Evolutionary conservation across 2,113 vertebrate genomes (phyloP).

Genomic region (Vombatus ursinus): DNA sequence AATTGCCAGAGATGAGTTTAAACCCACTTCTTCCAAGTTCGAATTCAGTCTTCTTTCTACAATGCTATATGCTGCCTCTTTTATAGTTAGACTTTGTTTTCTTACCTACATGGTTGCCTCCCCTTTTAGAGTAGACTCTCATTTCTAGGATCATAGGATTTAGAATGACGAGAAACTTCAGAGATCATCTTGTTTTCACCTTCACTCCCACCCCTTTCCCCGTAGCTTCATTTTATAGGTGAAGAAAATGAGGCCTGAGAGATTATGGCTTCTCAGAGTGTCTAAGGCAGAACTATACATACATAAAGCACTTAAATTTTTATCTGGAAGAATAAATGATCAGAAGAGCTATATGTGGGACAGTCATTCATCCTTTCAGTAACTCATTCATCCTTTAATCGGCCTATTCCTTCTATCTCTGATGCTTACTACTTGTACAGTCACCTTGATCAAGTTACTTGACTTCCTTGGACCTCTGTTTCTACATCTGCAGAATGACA

Average conservation of each 20-base stretch:
- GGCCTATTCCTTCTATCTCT: background rate
- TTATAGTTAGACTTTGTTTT: too few species aligned
- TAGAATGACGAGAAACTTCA: background rate
- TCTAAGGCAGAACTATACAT: background rate
- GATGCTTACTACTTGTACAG: background rate
- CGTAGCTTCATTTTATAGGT: background rate
- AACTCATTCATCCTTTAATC: background rate
- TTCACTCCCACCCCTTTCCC: too few species aligned
- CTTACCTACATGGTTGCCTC: too few species aligned
- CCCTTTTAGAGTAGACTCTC: too few species aligned
- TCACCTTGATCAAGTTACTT: background rate
- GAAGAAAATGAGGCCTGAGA: background rate
- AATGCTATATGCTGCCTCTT: too few species aligned
- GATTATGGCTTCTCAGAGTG: background rate
- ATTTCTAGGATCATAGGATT: background rate
- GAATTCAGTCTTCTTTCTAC: too few species aligned
- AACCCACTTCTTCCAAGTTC: too few species aligned
- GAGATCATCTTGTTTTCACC: background rate
- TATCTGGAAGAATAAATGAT: background rate
- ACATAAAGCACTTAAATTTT: background rate
- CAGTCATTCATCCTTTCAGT: background rate
- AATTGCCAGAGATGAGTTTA: too few species aligned
- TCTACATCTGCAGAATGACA: background rate
- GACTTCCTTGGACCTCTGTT: background rate
- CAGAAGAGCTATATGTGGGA: background rate